Evolutionary conservation across 2,888 invertebrate genomes (phyloP).

Genomic region (Eupithecia exiguata): DNA sequence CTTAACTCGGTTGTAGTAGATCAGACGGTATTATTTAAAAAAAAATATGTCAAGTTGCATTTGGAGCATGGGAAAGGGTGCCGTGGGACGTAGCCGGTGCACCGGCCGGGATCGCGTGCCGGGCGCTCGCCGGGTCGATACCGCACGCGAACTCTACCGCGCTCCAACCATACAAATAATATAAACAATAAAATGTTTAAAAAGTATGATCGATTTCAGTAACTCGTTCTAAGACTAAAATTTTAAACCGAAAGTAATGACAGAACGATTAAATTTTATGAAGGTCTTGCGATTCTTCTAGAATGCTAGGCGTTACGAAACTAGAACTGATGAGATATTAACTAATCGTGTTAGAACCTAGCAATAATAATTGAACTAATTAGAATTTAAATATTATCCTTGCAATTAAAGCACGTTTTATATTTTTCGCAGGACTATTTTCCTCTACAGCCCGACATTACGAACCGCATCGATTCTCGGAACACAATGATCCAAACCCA

Average conservation of each 20-base stretch:
- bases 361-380: neutral
- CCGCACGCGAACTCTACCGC: slow-evolving; percentile 73
- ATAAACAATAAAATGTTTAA: slow-evolving; percentile 44
- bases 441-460: neutral
- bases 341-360: neutral
- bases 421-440: slow-evolving; percentile 2
- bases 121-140: slow-evolving; percentile 70
- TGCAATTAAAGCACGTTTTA: neutral
- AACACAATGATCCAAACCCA: neutral
- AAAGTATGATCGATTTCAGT: slow-evolving; percentile 8
- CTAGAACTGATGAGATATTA: neutral
- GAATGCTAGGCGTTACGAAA: neutral
- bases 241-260: neutral
- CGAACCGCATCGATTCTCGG: neutral
- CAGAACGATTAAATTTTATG: neutral
- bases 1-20: slow-evolving; percentile 9
- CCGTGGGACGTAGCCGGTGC: slow-evolving; percentile 60
- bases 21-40: slow-evolving; percentile 45
- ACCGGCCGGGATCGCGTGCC: slow-evolving; percentile 77
- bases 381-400: neutral
- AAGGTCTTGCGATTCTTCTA: neutral
- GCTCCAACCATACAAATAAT: slow-evolving; percentile 59
- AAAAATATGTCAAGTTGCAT: slow-evolving; percentile 47
- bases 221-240: neutral
- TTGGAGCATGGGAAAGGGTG: slow-evolving; percentile 41